Evolutionary conservation across 2,797 vertebrate genomes (phyloP), one percentile per base, ranked within the genome.

Genomic region (Lates japonicus): DNA sequence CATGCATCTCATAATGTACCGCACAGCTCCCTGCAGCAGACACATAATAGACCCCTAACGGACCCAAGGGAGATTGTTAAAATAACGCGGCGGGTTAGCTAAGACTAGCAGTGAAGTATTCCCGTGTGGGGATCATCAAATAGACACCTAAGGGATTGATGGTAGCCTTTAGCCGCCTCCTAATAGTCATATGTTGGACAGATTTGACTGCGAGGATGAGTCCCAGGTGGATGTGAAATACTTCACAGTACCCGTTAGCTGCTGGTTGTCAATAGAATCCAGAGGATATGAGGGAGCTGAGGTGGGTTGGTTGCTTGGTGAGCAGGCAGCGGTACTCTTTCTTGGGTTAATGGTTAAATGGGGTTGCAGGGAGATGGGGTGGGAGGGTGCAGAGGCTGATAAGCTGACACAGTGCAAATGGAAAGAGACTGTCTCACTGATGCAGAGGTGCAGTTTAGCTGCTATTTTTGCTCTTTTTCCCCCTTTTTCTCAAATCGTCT

Each of bases 1-100:
- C 81, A 62, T 58, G 44, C 80, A 67, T 84, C 80, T 76, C 73
- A 61, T 90, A 78, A 88, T 76, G 70, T 77, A 61, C 60, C 9
- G 20, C 39, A 17, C 48, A 33, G 76, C 80, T 76, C 78, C 78
- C 81, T 85, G 67, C 78, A 70, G 83, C 87, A 88, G 81, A 90
- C 87, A 77, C 69, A 73, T 85, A 86, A 87, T 81, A 87, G 81
- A 85, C 59, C 81, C 71, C 74, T 54, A 83, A 87, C 76, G 82
- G 85, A 83, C 91, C 86, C 91, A 61, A 35, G 91, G 88, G 93
- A 94, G 85, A 90, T 90, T 92, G 93, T 92, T 93, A 92, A 93
- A 92, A 91, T 85, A 89, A 87, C 31, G 42, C 25, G 33, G 79
- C 83, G 81, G 90, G 89, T 92, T 93, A 90, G 82, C 88, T 76